phyloP scores from a whole-genome alignment of 2,888 invertebrate genomes.

The Laspeyria flexula region DNA sequence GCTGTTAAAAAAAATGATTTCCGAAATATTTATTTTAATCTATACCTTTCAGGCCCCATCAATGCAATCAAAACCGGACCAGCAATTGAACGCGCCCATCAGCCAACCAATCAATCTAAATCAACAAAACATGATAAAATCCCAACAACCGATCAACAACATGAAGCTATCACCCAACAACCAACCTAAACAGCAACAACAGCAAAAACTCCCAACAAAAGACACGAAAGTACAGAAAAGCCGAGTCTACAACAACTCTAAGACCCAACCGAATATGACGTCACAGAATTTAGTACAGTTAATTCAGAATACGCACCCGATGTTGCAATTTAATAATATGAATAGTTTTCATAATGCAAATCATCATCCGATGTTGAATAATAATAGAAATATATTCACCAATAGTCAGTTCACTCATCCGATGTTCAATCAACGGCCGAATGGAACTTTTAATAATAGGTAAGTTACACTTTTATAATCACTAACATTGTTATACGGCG shows the following conservation, averaged over 20 bases:
- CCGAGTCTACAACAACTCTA: constrained; percentile 67
- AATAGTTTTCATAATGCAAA: constrained; percentile 74
- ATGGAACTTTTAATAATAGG: constrained; percentile 63
- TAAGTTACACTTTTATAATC: too few relatives aligned
- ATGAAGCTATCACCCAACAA: constrained; percentile 39
- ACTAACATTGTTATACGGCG: too few relatives aligned
- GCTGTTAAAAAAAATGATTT: too few relatives aligned
- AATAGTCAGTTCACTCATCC: constrained; percentile 60
- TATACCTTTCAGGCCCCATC: constrained; percentile 58
- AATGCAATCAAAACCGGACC: constrained; percentile 55
- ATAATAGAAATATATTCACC: constrained; percentile 49
- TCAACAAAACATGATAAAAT: constrained; percentile 53
- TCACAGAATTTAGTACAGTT: constrained; percentile 77
- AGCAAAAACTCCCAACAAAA: constrained; percentile 32
- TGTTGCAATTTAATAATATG: constrained; percentile 66
- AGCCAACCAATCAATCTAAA: constrained; percentile 48
- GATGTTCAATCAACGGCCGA: constrained; percentile 60
- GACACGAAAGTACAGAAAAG: constrained; percentile 63
- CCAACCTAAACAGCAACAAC: constrained; percentile 35
- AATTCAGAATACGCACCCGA: constrained; percentile 80
- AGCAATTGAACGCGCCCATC: constrained; percentile 2
- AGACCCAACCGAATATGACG: constrained; percentile 51
- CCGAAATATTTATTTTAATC: too few relatives aligned
- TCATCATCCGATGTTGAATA: constrained; percentile 76
- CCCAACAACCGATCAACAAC: constrained; percentile 38